These are phyloP conservation scores for Borostomias antarcticus DNA, from an alignment of 2,797 vertebrate species.

Conservation along the genomic window DNA sequence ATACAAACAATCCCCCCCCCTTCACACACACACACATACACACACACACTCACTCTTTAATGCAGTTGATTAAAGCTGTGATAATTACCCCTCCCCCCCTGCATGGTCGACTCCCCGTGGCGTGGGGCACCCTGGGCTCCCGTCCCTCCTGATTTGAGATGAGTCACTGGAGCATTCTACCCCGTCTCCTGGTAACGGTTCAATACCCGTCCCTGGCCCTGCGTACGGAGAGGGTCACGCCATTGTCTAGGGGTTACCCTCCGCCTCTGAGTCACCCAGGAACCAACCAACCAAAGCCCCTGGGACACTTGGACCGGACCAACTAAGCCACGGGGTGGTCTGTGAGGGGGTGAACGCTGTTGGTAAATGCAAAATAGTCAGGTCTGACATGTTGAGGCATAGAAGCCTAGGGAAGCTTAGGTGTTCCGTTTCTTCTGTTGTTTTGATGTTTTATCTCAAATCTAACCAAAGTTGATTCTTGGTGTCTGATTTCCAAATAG, in stretches of 20 bases:
- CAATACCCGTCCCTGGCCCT: slow-evolving; percentile 20
- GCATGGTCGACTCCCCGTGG: slow-evolving; percentile 19
- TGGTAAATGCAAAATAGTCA: slow-evolving; percentile 26
- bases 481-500: not conserved
- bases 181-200: slow-evolving; percentile 54
- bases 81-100: slow-evolving; percentile 50
- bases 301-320: slow-evolving; percentile 16
- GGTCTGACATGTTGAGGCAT: not conserved
- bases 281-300: slow-evolving; percentile 13
- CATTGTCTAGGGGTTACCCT: slow-evolving; percentile 18
- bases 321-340: not conserved
- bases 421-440: not conserved
- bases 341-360: slow-evolving; percentile 27
- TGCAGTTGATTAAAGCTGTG: slow-evolving; percentile 60
- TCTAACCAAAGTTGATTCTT: not conserved
- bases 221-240: slow-evolving; percentile 13
- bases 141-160: slow-evolving; percentile 45
- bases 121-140: slow-evolving; percentile 39
- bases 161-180: slow-evolving; percentile 51
- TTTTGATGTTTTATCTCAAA: not conserved
- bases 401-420: slow-evolving; percentile 1
- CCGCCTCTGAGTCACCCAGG: slow-evolving; percentile 17
- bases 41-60: slow-evolving; percentile 30
- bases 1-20: not conserved
- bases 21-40: slow-evolving; percentile 11